Conservation (phyloP, 2,888 invertebrate species). For the Desoria tigrina region DNA sequence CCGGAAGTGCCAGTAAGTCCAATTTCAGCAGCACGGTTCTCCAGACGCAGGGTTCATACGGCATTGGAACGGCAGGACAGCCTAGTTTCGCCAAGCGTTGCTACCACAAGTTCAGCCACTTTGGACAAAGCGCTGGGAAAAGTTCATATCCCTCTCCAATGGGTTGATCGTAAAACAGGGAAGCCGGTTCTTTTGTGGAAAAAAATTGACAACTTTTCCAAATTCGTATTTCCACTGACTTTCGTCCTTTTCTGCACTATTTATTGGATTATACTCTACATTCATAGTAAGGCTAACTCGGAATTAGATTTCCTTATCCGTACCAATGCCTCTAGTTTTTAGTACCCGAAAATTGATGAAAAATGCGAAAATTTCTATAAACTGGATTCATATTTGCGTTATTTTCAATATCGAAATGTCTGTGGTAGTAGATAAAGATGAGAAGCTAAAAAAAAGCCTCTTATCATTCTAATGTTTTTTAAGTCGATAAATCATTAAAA, state of each 20-base stretch:
- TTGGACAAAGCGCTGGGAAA: constrained; percentile 20
- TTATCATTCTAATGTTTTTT: no score
- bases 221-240: constrained; percentile 73
- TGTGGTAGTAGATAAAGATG: no score
- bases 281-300: constrained; percentile 23
- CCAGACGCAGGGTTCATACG: neutral
- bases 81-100: constrained; percentile 7
- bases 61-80: constrained; percentile 54
- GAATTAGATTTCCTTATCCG: neutral
- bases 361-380: no score
- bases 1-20: neutral
- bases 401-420: no score
- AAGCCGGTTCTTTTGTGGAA: constrained; percentile 62
- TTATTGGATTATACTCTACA: constrained; percentile 72
- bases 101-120: constrained; percentile 4
- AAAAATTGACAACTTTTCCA: constrained; percentile 75
- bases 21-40: neutral
- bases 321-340: constrained; percentile 1
- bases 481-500: no score
- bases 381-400: no score
- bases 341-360: no score
- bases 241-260: constrained; percentile 74
- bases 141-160: constrained; percentile 53
- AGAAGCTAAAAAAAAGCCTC: no score
- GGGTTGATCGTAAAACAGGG: constrained; percentile 55